Evolutionary conservation across 2,797 vertebrate species (phyloP).

Genomic region (Pitangus sulphuratus): DNA sequence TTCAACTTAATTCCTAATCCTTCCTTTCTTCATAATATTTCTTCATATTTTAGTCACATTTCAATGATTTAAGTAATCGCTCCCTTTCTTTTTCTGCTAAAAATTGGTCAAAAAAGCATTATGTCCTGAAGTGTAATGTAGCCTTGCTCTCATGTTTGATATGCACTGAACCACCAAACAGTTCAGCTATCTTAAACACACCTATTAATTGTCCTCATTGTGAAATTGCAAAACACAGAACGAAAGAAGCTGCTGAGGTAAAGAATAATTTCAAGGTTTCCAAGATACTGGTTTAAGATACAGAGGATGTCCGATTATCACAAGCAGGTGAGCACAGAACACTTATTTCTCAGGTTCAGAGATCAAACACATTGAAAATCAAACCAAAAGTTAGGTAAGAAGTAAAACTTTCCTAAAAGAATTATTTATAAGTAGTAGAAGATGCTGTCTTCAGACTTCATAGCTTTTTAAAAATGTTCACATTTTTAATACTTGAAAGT

Average conservation of each 20-base stretch:
- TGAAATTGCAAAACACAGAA: neutral
- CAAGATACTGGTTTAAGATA: neutral
- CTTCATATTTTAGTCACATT: neutral
- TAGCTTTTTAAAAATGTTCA: neutral
- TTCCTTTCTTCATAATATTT: neutral
- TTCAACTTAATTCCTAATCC: neutral
- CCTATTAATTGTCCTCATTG: neutral
- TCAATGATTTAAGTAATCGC: neutral
- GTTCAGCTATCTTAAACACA: neutral
- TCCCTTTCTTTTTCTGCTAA: neutral
- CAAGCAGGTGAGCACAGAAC: neutral
- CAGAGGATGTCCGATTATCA: neutral
- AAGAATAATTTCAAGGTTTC: neutral
- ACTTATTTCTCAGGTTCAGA: neutral
- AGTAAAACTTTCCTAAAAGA: neutral
- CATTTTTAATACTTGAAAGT: neutral
- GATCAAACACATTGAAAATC: neutral
- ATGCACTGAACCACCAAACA: neutral
- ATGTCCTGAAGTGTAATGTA: fast-evolving
- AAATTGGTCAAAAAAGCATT: neutral
- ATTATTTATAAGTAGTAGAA: neutral
- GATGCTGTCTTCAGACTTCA: neutral
- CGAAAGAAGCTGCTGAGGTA: neutral
- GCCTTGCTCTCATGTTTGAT: neutral
- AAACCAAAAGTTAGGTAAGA: neutral